These are phyloP conservation scores for Apostichopus parvimensis DNA, from an alignment of 35 echinoderm and acorn worm species.

Conservation along the genomic window DNA sequence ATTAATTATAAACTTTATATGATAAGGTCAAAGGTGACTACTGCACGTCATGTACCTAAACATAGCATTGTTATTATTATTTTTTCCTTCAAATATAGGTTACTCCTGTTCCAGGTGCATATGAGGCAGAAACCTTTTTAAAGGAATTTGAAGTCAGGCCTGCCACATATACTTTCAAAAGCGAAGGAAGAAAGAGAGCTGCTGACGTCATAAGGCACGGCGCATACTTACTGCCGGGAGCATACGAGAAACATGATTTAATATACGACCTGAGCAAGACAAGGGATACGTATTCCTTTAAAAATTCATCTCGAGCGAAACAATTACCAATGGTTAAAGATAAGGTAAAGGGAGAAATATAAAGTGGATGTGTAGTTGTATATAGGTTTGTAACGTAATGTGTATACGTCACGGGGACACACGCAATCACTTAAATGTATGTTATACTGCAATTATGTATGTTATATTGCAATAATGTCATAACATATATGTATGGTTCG, in stretches of 20 bases:
- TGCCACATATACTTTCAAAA: constrained; percentile 90
- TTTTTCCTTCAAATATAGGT: constrained; percentile 56
- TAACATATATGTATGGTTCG: too few species aligned
- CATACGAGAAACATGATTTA: constrained; percentile 82
- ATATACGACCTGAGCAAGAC: constrained; percentile 64
- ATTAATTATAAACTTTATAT: not conserved
- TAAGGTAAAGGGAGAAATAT: constrained; percentile 63
- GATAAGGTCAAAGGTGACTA: too few species aligned
- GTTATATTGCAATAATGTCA: too few species aligned
- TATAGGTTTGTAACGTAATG: too few species aligned
- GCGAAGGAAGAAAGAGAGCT: constrained; percentile 84
- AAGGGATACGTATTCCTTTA: constrained; percentile 84
- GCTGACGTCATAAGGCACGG: constrained; percentile 70
- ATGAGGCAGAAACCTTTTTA: constrained; percentile 75
- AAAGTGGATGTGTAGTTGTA: too few species aligned
- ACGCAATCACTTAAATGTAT: too few species aligned
- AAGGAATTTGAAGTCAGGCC: constrained; percentile 79
- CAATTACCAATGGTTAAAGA: constrained; percentile 78
- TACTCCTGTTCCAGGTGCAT: constrained; percentile 90
- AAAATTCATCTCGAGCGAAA: constrained; percentile 73
- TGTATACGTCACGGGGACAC: too few species aligned
- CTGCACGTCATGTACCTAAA: too few species aligned
- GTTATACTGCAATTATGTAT: not conserved
- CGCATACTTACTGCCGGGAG: constrained; percentile 74
- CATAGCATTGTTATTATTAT: not conserved